Percentiles rank a stretch among this genome's conserved stretches.
Conservation (phyloP, 2,888 invertebrate genomes). For the Therioaphis trifolii region DNA sequence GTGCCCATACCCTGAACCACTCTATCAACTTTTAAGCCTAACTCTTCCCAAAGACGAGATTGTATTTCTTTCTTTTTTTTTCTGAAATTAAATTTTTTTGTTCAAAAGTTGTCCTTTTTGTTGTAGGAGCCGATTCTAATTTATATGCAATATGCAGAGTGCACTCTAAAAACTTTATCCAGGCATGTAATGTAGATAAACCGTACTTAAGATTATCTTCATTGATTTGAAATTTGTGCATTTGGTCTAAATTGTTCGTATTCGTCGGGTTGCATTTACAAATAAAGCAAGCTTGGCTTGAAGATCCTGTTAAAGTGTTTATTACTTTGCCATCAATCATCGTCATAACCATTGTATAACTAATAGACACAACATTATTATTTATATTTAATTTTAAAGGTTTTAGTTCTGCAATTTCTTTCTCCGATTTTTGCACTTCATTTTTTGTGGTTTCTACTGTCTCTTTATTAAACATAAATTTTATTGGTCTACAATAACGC, state of each 20-base stretch:
- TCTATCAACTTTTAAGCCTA: slow-evolving; percentile 38
- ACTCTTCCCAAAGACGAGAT: slow-evolving; percentile 10
- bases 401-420: slow-evolving; percentile 32
- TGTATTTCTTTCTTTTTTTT: slow-evolving; percentile 38
- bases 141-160: slow-evolving; percentile 13
- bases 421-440: neutral
- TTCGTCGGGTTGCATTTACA: slow-evolving; percentile 41
- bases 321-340: neutral
- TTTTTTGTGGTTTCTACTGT: slow-evolving; percentile 14
- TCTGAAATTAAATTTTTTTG: slow-evolving; percentile 17
- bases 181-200: slow-evolving; percentile 14
- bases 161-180: slow-evolving; percentile 40
- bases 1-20: slow-evolving; percentile 59
- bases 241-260: slow-evolving; percentile 20
- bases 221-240: neutral
- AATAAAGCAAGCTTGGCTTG: slow-evolving; percentile 25
- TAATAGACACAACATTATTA: too few species aligned
- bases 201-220: slow-evolving; percentile 27
- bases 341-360: neutral
- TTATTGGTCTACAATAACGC: slow-evolving; percentile 36
- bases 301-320: slow-evolving; percentile 16
- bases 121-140: slow-evolving; percentile 41
- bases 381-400: neutral
- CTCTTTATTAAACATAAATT: slow-evolving; percentile 28
- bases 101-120: slow-evolving; percentile 22